Percentiles rank a stretch among this genome's conserved stretches.
phyloP scores from a whole-genome alignment of 2,113 vertebrate species.

The Rattus rattus region DNA sequence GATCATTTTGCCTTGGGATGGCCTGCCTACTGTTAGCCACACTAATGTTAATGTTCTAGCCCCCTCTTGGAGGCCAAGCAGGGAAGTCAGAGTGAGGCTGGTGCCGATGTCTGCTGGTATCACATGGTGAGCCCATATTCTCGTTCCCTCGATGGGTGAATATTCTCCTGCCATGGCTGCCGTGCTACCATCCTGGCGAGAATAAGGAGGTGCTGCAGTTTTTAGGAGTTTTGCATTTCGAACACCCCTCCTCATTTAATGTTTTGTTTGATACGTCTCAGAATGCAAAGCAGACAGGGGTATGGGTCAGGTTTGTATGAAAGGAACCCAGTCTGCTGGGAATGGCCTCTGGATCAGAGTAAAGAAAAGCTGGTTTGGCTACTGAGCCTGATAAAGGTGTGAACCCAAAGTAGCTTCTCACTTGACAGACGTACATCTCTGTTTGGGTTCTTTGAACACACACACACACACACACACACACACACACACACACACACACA shows the following conservation, averaged over 20 bases:
- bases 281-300: neutral
- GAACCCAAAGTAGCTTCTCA: neutral
- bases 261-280: constrained; percentile 3
- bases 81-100: neutral
- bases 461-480: neutral
- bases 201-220: neutral
- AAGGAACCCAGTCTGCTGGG: neutral
- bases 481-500: too few species aligned
- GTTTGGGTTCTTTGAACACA: constrained; percentile 43
- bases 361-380: neutral
- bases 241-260: neutral
- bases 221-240: constrained; percentile 32
- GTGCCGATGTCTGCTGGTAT: neutral
- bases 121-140: neutral
- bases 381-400: neutral
- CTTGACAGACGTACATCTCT: neutral
- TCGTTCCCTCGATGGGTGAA: neutral
- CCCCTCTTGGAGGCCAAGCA: neutral
- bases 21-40: neutral
- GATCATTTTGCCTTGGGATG: neutral
- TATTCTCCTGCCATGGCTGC: neutral
- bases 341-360: neutral
- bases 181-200: constrained; percentile 14
- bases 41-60: neutral
- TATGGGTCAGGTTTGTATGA: neutral